These are phyloP conservation scores for Taxidea taxus DNA, from an alignment of 2,113 vertebrate species.

Conservation along the genomic window DNA sequence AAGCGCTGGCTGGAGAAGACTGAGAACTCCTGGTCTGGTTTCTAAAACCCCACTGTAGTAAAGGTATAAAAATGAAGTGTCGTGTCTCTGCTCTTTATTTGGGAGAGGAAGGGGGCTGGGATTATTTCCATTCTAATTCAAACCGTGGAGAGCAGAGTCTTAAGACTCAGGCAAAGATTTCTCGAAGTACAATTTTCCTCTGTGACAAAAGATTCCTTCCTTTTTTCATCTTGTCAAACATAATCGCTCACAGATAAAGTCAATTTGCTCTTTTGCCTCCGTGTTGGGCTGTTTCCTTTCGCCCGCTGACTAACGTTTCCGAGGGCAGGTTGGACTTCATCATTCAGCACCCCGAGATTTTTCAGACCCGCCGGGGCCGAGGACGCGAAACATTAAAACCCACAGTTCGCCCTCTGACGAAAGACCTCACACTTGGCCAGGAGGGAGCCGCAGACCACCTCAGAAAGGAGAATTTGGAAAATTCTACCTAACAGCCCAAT, in stretches of 20 bases:
- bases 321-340: conserved; percentile 59
- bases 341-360: conserved; percentile 47
- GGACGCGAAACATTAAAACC: conserved; percentile 14
- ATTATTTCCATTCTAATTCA: conserved; percentile 47
- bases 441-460: background rate
- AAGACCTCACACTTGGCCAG: background rate
- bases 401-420: background rate
- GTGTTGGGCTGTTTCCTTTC: conserved; percentile 45
- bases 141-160: background rate
- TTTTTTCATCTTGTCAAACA: conserved; percentile 64
- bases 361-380: conserved; percentile 39
- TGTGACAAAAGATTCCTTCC: conserved; percentile 53
- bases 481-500: background rate
- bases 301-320: conserved; percentile 55
- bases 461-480: background rate
- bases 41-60: background rate
- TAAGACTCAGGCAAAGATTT: conserved; percentile 11
- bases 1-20: background rate
- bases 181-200: conserved; percentile 45
- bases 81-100: background rate
- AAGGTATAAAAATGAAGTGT: background rate
- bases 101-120: background rate
- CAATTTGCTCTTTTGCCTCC: conserved; percentile 60
- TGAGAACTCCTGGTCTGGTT: background rate
- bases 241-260: conserved; percentile 66